Conservation (phyloP, 2,888 invertebrate genomes). For the Trichogramma evanescens region DNA sequence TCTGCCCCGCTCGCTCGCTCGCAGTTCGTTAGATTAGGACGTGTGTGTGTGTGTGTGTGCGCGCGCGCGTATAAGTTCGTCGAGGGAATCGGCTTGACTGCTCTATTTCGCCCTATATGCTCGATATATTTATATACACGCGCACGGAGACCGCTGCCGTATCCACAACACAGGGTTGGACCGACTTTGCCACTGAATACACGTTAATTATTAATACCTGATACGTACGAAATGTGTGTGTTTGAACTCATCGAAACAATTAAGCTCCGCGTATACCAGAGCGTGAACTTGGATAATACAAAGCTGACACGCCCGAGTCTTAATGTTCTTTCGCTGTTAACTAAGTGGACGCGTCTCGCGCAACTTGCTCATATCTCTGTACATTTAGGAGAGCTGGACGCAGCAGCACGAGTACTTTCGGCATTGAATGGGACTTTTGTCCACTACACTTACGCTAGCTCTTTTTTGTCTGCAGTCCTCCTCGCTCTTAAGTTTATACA, state of each 20-base stretch:
- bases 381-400: too few relatives aligned
- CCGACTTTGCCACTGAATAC: too few relatives aligned
- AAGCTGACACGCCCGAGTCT: background rate
- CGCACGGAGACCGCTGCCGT: conserved; percentile 25
- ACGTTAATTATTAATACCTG: too few relatives aligned
- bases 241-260: too few relatives aligned
- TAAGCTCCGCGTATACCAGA: too few relatives aligned
- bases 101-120: background rate
- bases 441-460: too few relatives aligned
- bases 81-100: conserved; percentile 24
- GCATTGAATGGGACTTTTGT: too few relatives aligned
- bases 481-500: too few relatives aligned
- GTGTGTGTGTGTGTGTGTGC: conserved; percentile 41
- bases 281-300: too few relatives aligned
- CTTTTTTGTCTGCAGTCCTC: too few relatives aligned
- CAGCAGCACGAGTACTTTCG: too few relatives aligned
- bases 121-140: conserved; percentile 18
- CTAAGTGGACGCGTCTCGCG: conserved; percentile 21
- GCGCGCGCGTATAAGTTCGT: conserved; percentile 34
- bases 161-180: background rate
- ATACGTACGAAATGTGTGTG: too few relatives aligned
- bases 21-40: conserved; percentile 12
- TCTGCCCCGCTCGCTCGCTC: conserved; percentile 27
- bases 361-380: conserved; percentile 1
- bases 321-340: conserved; percentile 23